phyloP scores from a whole-genome alignment of 2,888 invertebrate genomes.

The Meliscaeva auricollis region DNA sequence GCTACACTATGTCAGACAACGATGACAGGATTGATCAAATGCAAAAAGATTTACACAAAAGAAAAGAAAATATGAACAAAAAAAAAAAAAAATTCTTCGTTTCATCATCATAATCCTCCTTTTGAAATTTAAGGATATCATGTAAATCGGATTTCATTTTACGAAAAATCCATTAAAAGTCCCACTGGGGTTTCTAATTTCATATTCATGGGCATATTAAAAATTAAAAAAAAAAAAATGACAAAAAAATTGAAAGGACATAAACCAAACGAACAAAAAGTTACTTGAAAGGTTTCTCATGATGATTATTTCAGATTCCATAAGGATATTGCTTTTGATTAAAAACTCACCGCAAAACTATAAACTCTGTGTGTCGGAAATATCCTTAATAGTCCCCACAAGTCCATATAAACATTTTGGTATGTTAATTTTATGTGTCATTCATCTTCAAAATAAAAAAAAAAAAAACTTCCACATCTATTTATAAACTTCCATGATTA shows the following conservation, averaged over 20 bases:
- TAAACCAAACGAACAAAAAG: conserved; percentile 2
- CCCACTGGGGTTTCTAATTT: conserved; percentile 55
- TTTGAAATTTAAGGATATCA: conserved; percentile 30
- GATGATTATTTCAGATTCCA: conserved; percentile 18
- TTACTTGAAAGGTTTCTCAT: conserved; percentile 43
- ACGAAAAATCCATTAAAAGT: conserved; percentile 66
- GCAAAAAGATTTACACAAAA: background rate
- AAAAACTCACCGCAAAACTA: conserved; percentile 9
- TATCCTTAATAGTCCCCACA: background rate
- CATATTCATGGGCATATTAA: conserved; percentile 37
- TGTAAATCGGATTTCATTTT: conserved; percentile 41
- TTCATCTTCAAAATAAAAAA: background rate
- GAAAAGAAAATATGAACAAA: background rate
- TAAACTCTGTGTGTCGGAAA: too few species aligned
- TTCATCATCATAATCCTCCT: conserved; percentile 10
- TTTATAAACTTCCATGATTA: conserved; percentile 8
- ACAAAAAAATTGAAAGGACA: background rate
- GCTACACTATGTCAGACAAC: background rate
- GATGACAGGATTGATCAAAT: conserved; percentile 7
- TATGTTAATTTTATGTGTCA: conserved; percentile 8
- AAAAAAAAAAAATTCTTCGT: background rate
- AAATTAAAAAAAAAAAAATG: conserved; percentile 2
- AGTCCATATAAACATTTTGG: background rate
- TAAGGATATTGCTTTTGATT: conserved; percentile 45
- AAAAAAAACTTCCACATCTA: background rate